Evolutionary conservation across 2,797 vertebrate genomes (phyloP).

Genomic region (Aeoliscus strigatus): DNA sequence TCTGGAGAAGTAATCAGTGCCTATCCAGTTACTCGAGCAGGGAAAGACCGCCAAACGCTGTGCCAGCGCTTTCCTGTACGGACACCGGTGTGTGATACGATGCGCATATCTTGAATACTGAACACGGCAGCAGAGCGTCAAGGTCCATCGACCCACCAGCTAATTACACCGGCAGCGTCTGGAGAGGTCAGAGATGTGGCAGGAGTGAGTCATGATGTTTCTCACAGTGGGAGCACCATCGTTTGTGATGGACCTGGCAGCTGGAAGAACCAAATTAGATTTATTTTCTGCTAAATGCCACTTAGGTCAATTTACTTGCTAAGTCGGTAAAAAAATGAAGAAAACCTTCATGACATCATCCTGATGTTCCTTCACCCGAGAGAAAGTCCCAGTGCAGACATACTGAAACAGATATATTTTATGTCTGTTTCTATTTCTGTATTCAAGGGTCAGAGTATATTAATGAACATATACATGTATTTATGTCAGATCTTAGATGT

Average conservation of each 20-base stretch:
- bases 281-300: slow-evolving; percentile 2
- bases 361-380: too few species aligned
- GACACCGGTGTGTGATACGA: slow-evolving; percentile 61
- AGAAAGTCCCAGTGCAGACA: too few species aligned
- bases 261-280: background rate
- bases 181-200: slow-evolving; percentile 37
- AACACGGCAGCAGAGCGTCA: slow-evolving; percentile 57
- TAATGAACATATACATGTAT: too few species aligned
- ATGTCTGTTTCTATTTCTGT: too few species aligned
- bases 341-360: background rate
- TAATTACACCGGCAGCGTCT: slow-evolving; percentile 53
- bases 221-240: slow-evolving; percentile 2
- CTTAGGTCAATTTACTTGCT: background rate
- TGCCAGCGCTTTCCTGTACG: slow-evolving; percentile 47
- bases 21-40: slow-evolving; percentile 63
- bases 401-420: too few species aligned
- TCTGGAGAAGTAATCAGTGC: slow-evolving; percentile 67
- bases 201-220: slow-evolving; percentile 38
- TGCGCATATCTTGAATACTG: slow-evolving; percentile 47
- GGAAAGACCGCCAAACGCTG: slow-evolving; percentile 63
- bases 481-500: too few species aligned
- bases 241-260: slow-evolving; percentile 5
- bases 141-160: slow-evolving; percentile 61
- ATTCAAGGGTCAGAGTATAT: too few species aligned
- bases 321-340: background rate